A percentile compares a stretch with the other conserved stretches of the same genome.
These are phyloP conservation scores for Adelognathus sp. DNA, from an alignment of 2,888 invertebrate species.

Conservation along the genomic window DNA sequence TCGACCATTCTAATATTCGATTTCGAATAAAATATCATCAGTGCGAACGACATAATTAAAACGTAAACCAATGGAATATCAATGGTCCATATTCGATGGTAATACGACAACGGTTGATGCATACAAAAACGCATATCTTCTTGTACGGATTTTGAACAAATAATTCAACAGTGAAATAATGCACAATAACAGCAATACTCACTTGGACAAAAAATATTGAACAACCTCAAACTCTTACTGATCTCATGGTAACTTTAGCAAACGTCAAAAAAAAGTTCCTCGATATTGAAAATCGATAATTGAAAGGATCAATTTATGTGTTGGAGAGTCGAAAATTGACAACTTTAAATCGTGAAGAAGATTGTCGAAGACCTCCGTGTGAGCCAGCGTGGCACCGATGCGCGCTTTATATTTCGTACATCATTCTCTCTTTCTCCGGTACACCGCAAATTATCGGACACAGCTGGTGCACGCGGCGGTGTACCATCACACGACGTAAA, in stretches of 20 bases:
- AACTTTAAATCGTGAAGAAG: not conserved
- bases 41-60: no score
- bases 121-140: no score
- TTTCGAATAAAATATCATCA: no score
- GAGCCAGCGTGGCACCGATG: conserved; percentile 17
- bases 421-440: conserved; percentile 57
- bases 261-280: not conserved
- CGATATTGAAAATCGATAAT: not conserved
- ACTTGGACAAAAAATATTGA: not conserved
- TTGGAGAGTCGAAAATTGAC: not conserved
- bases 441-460: conserved; percentile 59
- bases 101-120: no score
- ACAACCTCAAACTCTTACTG: not conserved
- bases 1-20: no score
- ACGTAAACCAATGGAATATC: no score
- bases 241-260: not conserved
- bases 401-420: conserved; percentile 40
- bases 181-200: no score
- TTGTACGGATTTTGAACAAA: no score
- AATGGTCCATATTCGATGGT: no score
- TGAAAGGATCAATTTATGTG: not conserved
- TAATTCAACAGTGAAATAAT: no score
- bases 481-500: conserved; percentile 41
- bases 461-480: conserved; percentile 38
- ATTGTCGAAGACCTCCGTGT: not conserved